phyloP scores from a whole-genome alignment of 2,797 vertebrate species.

The Tokudaia tokunoshimensis region DNA sequence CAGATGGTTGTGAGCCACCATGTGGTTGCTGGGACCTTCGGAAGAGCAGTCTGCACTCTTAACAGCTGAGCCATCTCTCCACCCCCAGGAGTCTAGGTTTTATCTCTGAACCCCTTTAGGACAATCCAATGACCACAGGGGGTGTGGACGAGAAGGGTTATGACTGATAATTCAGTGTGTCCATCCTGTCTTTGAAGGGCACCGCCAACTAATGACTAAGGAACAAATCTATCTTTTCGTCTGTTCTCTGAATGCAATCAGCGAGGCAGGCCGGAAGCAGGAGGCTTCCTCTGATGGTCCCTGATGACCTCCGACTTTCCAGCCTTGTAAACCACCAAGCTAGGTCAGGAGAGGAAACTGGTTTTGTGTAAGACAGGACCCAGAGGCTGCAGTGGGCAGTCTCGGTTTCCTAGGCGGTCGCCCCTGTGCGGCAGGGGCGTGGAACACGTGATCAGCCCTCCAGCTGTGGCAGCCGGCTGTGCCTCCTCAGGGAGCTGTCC shows the following conservation, averaged over 20 bases:
- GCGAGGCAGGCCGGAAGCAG: slow-evolving; percentile 28
- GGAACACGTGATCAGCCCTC: slow-evolving; percentile 28
- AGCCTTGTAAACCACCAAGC: not conserved
- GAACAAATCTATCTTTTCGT: not conserved
- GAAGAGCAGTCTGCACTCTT: too few species aligned
- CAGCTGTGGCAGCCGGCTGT: slow-evolving; percentile 45
- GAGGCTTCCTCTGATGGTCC: slow-evolving; percentile 18
- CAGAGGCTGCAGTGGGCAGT: not conserved
- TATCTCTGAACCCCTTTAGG: not conserved
- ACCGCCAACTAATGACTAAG: not conserved
- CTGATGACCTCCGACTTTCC: slow-evolving; percentile 38
- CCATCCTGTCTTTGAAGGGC: not conserved
- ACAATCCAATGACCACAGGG: not conserved
- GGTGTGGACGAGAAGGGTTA: not conserved
- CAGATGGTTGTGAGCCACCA: too few species aligned
- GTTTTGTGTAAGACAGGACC: slow-evolving; percentile 41
- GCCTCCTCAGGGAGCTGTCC: slow-evolving; percentile 64
- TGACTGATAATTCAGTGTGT: not conserved
- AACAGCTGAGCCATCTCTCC: too few species aligned
- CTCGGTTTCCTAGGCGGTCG: slow-evolving; percentile 51
- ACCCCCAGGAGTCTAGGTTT: not conserved
- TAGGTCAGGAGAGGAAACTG: not conserved
- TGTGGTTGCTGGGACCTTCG: too few species aligned
- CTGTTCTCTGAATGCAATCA: slow-evolving; percentile 43
- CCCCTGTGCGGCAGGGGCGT: not conserved